Evolutionary conservation across 2,888 invertebrate species (phyloP).

Genomic region (Chymomyza caudatula): DNA sequence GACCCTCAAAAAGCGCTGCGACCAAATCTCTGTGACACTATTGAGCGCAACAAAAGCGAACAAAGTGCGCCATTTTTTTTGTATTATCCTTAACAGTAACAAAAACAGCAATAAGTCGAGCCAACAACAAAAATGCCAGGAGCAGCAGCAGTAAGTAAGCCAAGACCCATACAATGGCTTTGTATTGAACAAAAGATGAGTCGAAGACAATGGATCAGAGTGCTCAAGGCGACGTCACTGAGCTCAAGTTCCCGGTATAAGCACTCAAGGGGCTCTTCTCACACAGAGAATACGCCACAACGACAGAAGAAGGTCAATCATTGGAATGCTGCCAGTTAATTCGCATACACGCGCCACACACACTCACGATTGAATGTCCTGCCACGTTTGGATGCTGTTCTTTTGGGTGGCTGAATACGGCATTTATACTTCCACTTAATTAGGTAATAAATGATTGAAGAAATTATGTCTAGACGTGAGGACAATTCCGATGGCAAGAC

Average conservation of each 20-base stretch:
- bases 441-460: conserved; percentile 78
- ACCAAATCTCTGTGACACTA: conserved; percentile 51
- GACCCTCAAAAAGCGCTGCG: conserved; percentile 47
- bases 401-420: conserved; percentile 56
- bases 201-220: conserved; percentile 52
- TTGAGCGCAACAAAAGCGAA: conserved; percentile 39
- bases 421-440: conserved; percentile 77
- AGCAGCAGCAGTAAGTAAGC: conserved; percentile 27
- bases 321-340: conserved; percentile 69
- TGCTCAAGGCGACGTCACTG: conserved; percentile 51
- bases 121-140: conserved; percentile 33
- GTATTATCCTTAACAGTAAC: conserved; percentile 11
- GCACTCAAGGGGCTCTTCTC: conserved; percentile 3
- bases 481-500: conserved; percentile 71
- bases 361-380: conserved; percentile 28
- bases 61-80: conserved; percentile 42
- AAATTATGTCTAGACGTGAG: conserved; percentile 79
- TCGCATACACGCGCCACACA: conserved; percentile 38
- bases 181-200: conserved; percentile 61
- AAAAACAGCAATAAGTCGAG: conserved; percentile 45
- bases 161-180: conserved; percentile 55
- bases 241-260: neutral
- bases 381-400: conserved; percentile 36
- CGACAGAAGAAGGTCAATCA: conserved; percentile 61
- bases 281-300: conserved; percentile 12